Conservation (phyloP, 2,888 invertebrate species). For the Autographa pulchrina region DNA sequence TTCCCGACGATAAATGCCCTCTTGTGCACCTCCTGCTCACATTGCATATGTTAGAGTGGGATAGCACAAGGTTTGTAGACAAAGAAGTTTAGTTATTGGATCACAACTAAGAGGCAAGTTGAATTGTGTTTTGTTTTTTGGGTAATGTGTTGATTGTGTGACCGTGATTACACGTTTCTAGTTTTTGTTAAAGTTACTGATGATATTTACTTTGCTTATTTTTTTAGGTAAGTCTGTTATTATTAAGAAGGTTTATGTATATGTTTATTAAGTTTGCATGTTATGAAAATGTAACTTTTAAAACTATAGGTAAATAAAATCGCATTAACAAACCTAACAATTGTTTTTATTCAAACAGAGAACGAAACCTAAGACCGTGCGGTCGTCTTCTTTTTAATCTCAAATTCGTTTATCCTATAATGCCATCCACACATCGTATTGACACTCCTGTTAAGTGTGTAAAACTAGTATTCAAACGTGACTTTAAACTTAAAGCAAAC, state of each 20-base stretch:
- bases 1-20: constrained; percentile 84
- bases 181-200: neutral
- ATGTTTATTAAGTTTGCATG: no score
- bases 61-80: constrained; percentile 69
- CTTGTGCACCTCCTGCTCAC: constrained; percentile 71
- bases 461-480: neutral
- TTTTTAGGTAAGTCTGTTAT: neutral
- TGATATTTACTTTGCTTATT: neutral
- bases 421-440: neutral
- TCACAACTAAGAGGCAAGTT: constrained; percentile 63
- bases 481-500: neutral
- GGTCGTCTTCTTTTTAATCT: neutral
- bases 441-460: neutral
- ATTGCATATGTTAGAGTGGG: constrained; percentile 63
- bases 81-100: constrained; percentile 80
- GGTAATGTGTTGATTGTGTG: constrained; percentile 40
- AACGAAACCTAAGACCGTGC: neutral
- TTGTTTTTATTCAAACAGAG: neutral
- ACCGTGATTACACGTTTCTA: constrained; percentile 1
- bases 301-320: no score
- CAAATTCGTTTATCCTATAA: neutral
- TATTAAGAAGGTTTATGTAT: no score
- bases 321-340: neutral
- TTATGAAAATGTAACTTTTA: no score
- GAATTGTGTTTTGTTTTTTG: constrained; percentile 68